A percentile compares a stretch with the other conserved stretches of the same genome.
These are phyloP conservation scores for Mystacides longicornis DNA, from an alignment of 2,888 invertebrate genomes.

Conservation along the genomic window DNA sequence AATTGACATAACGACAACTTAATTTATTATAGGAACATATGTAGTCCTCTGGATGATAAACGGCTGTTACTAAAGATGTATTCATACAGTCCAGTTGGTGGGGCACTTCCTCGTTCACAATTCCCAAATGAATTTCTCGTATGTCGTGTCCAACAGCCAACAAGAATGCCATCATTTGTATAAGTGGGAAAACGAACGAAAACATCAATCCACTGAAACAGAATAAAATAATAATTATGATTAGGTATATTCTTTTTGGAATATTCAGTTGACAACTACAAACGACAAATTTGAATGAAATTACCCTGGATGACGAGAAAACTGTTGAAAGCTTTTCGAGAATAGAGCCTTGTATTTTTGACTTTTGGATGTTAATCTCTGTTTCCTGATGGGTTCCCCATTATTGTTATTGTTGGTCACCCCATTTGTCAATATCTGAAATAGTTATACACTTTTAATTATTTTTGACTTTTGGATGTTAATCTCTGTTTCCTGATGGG, in stretches of 20 bases:
- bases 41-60: conserved; percentile 32
- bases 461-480: conserved; percentile 27
- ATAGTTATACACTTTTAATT: no score
- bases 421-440: conserved; percentile 41
- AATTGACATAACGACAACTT: conserved; percentile 55
- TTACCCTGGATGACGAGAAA: conserved; percentile 65
- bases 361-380: conserved; percentile 1
- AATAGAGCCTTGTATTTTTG: conserved; percentile 54
- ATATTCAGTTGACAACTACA: background rate
- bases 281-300: no score
- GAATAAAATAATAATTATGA: conserved; percentile 6
- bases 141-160: conserved; percentile 74
- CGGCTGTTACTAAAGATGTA: conserved; percentile 35
- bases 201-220: conserved; percentile 70
- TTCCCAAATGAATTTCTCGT: conserved; percentile 59
- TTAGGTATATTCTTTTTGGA: no score
- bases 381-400: conserved; percentile 27
- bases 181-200: conserved; percentile 71
- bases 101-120: conserved; percentile 71
- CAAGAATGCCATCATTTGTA: conserved; percentile 75
- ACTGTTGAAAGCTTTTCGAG: conserved; percentile 62
- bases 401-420: conserved; percentile 26
- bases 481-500: conserved; percentile 21
- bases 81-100: conserved; percentile 40
- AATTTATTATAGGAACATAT: conserved; percentile 49